Evolutionary conservation across 2,888 invertebrate species (phyloP).

Genomic region (Eilema griseolum): DNA sequence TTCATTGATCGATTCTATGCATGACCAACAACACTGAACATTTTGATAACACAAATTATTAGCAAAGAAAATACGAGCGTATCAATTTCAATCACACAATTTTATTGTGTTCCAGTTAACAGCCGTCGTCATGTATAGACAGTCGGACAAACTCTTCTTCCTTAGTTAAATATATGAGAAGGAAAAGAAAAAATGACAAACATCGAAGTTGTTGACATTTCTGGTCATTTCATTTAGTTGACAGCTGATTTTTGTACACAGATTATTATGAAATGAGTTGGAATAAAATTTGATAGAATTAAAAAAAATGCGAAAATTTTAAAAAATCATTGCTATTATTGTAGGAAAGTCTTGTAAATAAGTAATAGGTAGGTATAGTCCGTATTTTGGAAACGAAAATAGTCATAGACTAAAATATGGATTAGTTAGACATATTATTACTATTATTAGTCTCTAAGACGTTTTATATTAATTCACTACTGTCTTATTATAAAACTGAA

Average conservation of each 20-base stretch:
- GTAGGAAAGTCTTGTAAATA: too few species aligned
- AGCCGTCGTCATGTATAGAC: slow-evolving; percentile 5
- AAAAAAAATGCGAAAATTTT: too few species aligned
- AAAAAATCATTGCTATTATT: too few species aligned
- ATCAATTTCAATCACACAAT: slow-evolving; percentile 32
- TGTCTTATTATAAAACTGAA: neutral
- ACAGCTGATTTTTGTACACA: slow-evolving; percentile 4
- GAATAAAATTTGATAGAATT: too few species aligned
- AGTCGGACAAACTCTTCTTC: slow-evolving; percentile 19
- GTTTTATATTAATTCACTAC: too few species aligned
- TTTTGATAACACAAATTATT: slow-evolving; percentile 52
- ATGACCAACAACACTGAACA: slow-evolving; percentile 54
- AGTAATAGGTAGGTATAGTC: too few species aligned
- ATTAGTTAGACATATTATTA: too few species aligned
- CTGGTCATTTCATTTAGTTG: neutral
- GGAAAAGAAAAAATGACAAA: slow-evolving; percentile 8
- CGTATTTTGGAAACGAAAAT: neutral
- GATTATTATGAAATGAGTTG: neutral
- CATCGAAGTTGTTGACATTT: neutral
- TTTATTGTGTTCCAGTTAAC: slow-evolving; percentile 34
- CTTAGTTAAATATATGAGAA: neutral
- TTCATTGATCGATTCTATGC: slow-evolving; percentile 55
- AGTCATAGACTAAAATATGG: neutral
- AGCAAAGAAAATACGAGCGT: slow-evolving; percentile 34
- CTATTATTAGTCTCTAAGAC: too few species aligned